Conservation (phyloP, 1,140 invertebrate species). For the Andrena cerasifolii region DNA sequence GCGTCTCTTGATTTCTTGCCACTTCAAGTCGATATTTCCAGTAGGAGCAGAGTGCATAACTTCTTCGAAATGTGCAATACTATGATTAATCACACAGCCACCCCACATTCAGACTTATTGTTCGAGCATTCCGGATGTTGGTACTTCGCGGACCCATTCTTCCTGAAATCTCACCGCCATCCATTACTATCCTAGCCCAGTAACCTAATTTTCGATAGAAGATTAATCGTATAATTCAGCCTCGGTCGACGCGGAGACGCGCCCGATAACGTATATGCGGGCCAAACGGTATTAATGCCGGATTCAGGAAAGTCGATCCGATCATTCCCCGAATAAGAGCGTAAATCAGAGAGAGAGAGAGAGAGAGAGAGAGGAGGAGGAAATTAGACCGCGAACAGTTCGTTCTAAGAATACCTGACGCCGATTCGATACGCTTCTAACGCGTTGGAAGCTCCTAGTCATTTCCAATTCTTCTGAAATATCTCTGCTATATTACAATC, state of each 20-base stretch:
- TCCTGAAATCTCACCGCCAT: slow-evolving; percentile 44
- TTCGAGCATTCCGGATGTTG: slow-evolving; percentile 12
- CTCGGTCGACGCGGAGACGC: slow-evolving; percentile 40
- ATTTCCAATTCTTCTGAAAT: too few species aligned
- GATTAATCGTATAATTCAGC: slow-evolving; percentile 68
- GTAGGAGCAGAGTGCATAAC: neutral
- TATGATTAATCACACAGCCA: slow-evolving; percentile 11
- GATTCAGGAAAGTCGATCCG: slow-evolving; percentile 49
- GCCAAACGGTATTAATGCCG: slow-evolving; percentile 53
- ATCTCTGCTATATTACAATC: too few species aligned
- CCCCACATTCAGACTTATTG: slow-evolving; percentile 11
- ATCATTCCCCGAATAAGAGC: slow-evolving; percentile 36
- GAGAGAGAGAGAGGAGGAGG: too few species aligned
- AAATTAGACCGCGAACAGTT: slow-evolving; percentile 49
- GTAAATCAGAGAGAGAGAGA: slow-evolving; percentile 40
- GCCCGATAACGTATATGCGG: slow-evolving; percentile 54
- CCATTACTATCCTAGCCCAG: slow-evolving; percentile 48
- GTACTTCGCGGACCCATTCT: slow-evolving; percentile 31
- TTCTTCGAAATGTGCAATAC: slow-evolving; percentile 15
- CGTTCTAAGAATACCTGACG: neutral
- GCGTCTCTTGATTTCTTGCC: neutral
- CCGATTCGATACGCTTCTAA: neutral
- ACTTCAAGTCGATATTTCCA: neutral
- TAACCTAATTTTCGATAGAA: slow-evolving; percentile 66
- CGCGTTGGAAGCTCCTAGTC: neutral